Evolutionary conservation across 2,888 invertebrate genomes (phyloP).

Genomic region (Conus canariensis): DNA sequence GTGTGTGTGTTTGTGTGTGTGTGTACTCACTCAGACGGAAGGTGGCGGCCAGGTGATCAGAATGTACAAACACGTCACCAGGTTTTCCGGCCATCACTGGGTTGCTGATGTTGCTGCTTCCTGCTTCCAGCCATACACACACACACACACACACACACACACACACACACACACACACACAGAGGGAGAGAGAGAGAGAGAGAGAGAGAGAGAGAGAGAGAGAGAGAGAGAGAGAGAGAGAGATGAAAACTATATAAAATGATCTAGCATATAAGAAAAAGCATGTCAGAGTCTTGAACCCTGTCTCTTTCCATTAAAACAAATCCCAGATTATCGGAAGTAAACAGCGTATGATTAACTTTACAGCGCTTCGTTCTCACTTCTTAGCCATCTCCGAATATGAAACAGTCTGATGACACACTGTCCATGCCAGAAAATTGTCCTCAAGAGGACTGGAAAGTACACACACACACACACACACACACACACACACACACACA

Average conservation of each 20-base stretch:
- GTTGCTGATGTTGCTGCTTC: neutral
- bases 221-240: neutral
- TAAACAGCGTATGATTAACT: too few species aligned
- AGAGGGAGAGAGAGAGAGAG: too few species aligned
- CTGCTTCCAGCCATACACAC: neutral
- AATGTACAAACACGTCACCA: neutral
- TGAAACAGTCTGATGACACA: too few species aligned
- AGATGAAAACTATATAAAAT: neutral
- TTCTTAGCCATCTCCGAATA: too few species aligned
- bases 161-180: neutral
- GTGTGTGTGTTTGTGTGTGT: too few species aligned
- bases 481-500: slow-evolving; percentile 24
- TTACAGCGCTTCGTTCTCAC: too few species aligned
- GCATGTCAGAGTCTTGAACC: too few species aligned
- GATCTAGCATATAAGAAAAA: neutral
- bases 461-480: neutral
- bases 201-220: neutral
- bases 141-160: slow-evolving; percentile 22
- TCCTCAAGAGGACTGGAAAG: too few species aligned
- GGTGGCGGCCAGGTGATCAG: neutral
- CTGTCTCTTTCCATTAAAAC: too few species aligned
- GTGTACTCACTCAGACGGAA: neutral
- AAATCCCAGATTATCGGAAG: too few species aligned
- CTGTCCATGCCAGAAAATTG: too few species aligned
- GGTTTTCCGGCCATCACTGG: neutral